These are phyloP conservation scores for Hippocampus barbouri DNA, from an alignment of 2,113 vertebrate genomes.

Conservation along the genomic window DNA sequence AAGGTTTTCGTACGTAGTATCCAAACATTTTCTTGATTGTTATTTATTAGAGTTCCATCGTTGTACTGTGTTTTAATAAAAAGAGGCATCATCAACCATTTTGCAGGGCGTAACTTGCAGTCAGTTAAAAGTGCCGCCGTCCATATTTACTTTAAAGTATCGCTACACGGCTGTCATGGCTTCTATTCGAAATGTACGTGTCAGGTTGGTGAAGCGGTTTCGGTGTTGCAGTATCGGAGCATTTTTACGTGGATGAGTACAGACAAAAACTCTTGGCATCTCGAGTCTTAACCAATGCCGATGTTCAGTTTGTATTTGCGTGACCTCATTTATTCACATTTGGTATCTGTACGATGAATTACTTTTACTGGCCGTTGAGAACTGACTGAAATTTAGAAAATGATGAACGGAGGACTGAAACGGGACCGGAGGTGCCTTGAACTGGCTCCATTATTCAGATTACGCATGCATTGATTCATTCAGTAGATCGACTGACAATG, in stretches of 20 bases:
- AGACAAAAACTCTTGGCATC: too few species aligned
- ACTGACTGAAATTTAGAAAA: background rate
- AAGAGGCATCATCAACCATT: too few species aligned
- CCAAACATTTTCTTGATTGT: too few species aligned
- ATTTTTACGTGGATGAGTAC: background rate
- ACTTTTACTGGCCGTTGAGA: background rate
- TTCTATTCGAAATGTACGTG: background rate
- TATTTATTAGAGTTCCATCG: background rate
- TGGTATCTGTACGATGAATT: background rate
- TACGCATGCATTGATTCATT: background rate
- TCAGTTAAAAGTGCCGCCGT: background rate
- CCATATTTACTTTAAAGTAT: background rate
- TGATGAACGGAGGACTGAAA: background rate
- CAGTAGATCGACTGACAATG: background rate
- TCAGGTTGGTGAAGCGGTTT: background rate
- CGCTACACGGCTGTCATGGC: too few species aligned
- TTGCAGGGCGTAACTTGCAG: background rate
- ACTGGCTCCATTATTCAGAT: background rate
- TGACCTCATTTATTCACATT: background rate
- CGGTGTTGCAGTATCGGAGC: background rate
- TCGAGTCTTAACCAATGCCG: background rate
- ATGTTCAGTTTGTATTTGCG: background rate
- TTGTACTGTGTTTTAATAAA: background rate
- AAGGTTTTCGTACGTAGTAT: background rate
- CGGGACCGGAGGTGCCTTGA: background rate